phyloP scores from a whole-genome alignment of 2,113 vertebrate species.

The Python bivittatus region DNA sequence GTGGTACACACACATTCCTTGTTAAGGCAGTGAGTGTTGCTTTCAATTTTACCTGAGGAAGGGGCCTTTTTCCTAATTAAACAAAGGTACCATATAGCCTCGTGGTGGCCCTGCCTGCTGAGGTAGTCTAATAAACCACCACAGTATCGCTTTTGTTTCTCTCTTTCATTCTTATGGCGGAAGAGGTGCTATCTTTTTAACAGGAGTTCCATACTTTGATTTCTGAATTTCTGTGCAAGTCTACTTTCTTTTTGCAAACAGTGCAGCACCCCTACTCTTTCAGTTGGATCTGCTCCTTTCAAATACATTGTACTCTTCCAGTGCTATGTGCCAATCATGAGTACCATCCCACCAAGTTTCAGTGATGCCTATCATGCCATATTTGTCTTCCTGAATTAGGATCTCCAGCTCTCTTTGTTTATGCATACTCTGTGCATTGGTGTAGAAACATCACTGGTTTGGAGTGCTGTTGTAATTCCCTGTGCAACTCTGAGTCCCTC shows the following conservation, averaged over 20 bases:
- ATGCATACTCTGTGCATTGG: neutral
- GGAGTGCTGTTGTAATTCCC: neutral
- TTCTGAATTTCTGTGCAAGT: neutral
- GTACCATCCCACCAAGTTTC: neutral
- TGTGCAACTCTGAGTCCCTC: neutral
- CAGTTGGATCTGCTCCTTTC: neutral
- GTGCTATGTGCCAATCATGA: neutral
- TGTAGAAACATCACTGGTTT: neutral
- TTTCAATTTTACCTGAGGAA: neutral
- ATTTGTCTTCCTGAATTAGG: neutral
- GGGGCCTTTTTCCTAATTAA: neutral
- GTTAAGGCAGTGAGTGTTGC: neutral
- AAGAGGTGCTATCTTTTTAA: neutral
- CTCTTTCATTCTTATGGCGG: neutral
- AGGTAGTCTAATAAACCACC: neutral
- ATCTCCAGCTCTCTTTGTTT: neutral
- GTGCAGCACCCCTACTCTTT: neutral
- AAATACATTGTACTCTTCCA: neutral
- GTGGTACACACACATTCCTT: neutral
- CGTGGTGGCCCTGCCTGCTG: neutral
- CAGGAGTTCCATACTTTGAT: neutral
- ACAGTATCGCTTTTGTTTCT: neutral
- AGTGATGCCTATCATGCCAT: neutral
- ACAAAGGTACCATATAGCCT: neutral
- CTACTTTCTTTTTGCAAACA: neutral